These are phyloP conservation scores for Microplitis deprimator DNA, from an alignment of 2,888 invertebrate genomes.

Conservation along the genomic window DNA sequence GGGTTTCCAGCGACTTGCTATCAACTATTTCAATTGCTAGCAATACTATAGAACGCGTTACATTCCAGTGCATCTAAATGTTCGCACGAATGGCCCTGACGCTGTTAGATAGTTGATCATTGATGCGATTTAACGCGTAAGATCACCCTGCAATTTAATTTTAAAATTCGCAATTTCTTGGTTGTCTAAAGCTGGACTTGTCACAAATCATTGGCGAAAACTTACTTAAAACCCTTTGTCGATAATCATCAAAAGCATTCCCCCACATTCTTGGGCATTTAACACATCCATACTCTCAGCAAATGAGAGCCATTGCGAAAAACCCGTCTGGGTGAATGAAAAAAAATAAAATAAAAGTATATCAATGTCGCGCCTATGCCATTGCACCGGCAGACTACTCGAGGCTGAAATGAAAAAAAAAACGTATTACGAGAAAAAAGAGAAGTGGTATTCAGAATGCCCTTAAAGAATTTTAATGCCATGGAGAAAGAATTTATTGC, in stretches of 20 bases:
- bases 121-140: slow-evolving; percentile 17
- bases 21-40: slow-evolving; percentile 17
- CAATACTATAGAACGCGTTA: neutral
- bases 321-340: neutral
- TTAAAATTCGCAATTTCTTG: neutral
- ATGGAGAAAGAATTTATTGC: slow-evolving; percentile 66
- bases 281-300: too few relatives aligned
- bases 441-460: slow-evolving; percentile 61
- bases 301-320: neutral
- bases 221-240: neutral
- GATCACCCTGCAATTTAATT: slow-evolving; percentile 7
- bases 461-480: slow-evolving; percentile 67
- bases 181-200: too few relatives aligned
- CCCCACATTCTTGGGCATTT: neutral
- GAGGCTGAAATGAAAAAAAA: slow-evolving; percentile 37
- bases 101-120: slow-evolving; percentile 5
- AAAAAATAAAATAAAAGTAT: neutral
- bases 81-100: slow-evolving; percentile 10
- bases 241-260: neutral
- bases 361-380: slow-evolving; percentile 6
- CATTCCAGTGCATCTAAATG: slow-evolving; percentile 12
- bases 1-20: slow-evolving; percentile 5
- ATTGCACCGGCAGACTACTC: slow-evolving; percentile 19
- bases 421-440: slow-evolving; percentile 9
- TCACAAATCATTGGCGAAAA: neutral